These are phyloP conservation scores for Dallia pectoralis DNA, from an alignment of 2,797 vertebrate species.

Conservation along the genomic window DNA sequence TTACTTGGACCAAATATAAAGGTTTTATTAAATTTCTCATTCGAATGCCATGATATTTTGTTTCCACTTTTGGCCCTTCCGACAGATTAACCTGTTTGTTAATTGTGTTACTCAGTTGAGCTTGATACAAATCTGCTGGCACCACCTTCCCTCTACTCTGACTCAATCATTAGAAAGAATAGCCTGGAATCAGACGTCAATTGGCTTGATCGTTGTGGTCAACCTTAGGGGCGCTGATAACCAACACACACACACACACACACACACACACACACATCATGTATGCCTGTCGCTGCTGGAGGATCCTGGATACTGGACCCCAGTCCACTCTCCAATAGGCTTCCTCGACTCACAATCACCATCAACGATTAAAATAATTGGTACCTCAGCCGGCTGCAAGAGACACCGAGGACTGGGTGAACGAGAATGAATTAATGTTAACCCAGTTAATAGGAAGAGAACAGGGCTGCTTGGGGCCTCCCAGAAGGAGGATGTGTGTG, in stretches of 20 bases:
- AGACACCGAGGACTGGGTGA: conserved; percentile 32
- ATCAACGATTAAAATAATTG: conserved; percentile 26
- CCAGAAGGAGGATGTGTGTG: conserved; percentile 6
- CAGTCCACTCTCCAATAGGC: conserved; percentile 34
- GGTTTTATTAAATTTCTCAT: not conserved
- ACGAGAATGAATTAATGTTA: conserved; percentile 49
- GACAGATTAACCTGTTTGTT: not conserved
- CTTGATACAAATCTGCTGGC: not conserved
- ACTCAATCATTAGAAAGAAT: not conserved
- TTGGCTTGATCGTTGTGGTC: not conserved
- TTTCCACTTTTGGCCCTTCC: not conserved
- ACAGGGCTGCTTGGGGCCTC: conserved; percentile 29
- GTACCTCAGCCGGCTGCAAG: conserved; percentile 32
- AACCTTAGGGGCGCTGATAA: not conserved
- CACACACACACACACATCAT: conserved; percentile 13
- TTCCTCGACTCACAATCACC: conserved; percentile 31
- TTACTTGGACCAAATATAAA: not conserved
- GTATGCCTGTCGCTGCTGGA: not conserved
- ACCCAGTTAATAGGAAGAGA: conserved; percentile 43
- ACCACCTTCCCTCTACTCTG: not conserved
- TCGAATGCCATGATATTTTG: not conserved
- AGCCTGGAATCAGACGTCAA: not conserved
- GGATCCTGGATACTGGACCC: conserved; percentile 8
- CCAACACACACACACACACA: conserved; percentile 3
- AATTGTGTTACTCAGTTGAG: not conserved